Base-by-base conservation (phyloP, 2,113 vertebrate genomes). In the Triplophysa siluroides region DNA sequence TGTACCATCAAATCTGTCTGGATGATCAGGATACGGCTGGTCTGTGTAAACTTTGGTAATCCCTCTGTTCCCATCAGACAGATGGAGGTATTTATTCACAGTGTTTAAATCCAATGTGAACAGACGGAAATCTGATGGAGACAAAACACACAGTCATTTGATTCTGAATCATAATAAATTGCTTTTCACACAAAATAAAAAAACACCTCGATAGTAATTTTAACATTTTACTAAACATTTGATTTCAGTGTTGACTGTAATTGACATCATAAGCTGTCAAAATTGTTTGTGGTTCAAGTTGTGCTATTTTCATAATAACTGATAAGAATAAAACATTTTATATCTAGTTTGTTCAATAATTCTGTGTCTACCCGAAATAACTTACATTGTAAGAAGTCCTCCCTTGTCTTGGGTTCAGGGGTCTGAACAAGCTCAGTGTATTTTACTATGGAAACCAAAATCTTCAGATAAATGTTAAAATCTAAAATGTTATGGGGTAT, bases 311-410 rank as follows among this genome's bases (percentile, higher is more conserved):
- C 3, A 33, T 33, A 33, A 33, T 33, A 6, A 33, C 29, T 33
- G 29, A 33, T 33, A 33, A 33, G 29, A 33, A 4, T 33, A 33
- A 33, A 33, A 33, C 29, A 0, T 6, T 33, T 33, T 33, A 6
- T 11, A 45, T 45, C 9, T 45, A 10, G 8, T 45, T 8, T 45
- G 43, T 45, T 8, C 10, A 45, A 2, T 10, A 45, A 16, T 29
- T 3, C 26, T 29, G 26, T 41, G 18, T 68, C 21, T 71, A 29
- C 14, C 18, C n/a, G 12, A 21, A 16, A 14, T 52, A 16, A 43
- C 54, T 61, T 60, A 73, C 71, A 24, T 23, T 60, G 54, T 24
- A 73, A 19, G 38, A 73, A 60, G 54, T 73, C 54, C 33, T 73
- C 52, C 12, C 33, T 23, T 23, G 38, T 74, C 19, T 43, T 74